Evolutionary conservation across 2,797 vertebrate species (phyloP).

Genomic region (Oreortyx pictus): DNA sequence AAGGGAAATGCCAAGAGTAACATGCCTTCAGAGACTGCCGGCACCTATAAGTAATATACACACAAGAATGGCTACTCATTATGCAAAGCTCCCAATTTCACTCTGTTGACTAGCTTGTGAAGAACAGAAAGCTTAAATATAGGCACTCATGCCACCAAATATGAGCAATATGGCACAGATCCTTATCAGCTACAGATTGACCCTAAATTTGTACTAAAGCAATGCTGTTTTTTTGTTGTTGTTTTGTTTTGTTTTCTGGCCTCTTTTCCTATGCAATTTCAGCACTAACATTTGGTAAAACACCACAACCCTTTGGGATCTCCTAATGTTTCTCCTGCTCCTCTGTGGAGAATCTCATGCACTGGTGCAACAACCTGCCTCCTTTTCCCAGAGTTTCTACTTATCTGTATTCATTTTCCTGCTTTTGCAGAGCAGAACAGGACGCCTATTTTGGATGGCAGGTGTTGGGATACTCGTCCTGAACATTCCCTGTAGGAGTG

Average conservation of each 20-base stretch:
- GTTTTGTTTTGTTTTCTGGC: neutral
- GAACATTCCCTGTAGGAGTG: conserved; percentile 32
- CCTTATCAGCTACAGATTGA: neutral
- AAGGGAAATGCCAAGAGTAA: neutral
- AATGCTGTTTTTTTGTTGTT: neutral
- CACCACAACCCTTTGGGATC: neutral
- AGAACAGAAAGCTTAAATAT: neutral
- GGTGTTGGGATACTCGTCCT: conserved; percentile 29
- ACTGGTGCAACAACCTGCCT: neutral
- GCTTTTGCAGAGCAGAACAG: neutral
- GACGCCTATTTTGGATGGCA: neutral
- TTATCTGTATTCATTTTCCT: neutral
- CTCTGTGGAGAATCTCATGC: neutral
- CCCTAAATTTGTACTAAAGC: neutral
- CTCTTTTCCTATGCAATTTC: neutral
- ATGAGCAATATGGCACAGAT: neutral
- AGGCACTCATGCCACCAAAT: neutral
- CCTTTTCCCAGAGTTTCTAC: neutral
- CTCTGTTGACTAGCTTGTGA: neutral
- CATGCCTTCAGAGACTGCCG: neutral
- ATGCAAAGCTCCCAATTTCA: neutral
- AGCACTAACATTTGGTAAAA: neutral
- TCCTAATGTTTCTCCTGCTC: neutral
- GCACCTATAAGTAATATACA: neutral
- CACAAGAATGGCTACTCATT: neutral